Conservation (phyloP, 1,140 invertebrate genomes). For the Heliconius nattereri region DNA sequence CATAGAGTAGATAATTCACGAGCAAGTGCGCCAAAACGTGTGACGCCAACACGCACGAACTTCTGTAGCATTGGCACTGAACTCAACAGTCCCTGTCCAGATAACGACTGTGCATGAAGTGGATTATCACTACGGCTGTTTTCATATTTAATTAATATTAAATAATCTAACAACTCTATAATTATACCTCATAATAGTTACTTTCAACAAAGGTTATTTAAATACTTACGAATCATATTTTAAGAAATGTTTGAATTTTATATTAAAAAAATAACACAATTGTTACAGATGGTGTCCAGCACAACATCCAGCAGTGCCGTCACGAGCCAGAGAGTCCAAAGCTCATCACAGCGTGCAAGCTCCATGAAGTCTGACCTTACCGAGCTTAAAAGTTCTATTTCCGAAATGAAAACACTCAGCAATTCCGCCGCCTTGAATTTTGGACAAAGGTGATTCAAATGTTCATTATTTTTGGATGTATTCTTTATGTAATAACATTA, state of each 20-base stretch:
- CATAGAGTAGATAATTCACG: slow-evolving; percentile 63
- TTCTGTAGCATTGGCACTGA: slow-evolving; percentile 76
- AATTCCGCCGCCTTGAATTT: slow-evolving; percentile 79
- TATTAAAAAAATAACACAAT: slow-evolving; percentile 6
- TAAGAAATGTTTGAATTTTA: background rate
- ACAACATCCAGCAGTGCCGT: slow-evolving; percentile 83
- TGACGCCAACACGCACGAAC: slow-evolving; percentile 67
- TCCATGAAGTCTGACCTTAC: slow-evolving; percentile 88
- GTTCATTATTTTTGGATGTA: slow-evolving; percentile 44
- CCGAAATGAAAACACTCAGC: slow-evolving; percentile 87
- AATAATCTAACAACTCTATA: background rate
- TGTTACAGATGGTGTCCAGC: slow-evolving; percentile 78
- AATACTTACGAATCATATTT: background rate
- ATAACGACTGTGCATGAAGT: slow-evolving; percentile 67
- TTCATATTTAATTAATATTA: background rate
- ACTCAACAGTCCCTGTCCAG: slow-evolving; percentile 71
- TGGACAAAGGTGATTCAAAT: slow-evolving; percentile 74
- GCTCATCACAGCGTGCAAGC: slow-evolving; percentile 82
- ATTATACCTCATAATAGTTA: background rate
- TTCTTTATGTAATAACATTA: slow-evolving; percentile 50
- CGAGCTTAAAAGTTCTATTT: slow-evolving; percentile 88
- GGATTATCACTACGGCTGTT: slow-evolving; percentile 34
- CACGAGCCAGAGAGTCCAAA: slow-evolving; percentile 81
- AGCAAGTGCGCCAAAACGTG: slow-evolving; percentile 74
- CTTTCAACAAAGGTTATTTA: background rate